Base-by-base conservation (phyloP, 2,888 invertebrate species). In the Eupithecia subfuscata region DNA sequence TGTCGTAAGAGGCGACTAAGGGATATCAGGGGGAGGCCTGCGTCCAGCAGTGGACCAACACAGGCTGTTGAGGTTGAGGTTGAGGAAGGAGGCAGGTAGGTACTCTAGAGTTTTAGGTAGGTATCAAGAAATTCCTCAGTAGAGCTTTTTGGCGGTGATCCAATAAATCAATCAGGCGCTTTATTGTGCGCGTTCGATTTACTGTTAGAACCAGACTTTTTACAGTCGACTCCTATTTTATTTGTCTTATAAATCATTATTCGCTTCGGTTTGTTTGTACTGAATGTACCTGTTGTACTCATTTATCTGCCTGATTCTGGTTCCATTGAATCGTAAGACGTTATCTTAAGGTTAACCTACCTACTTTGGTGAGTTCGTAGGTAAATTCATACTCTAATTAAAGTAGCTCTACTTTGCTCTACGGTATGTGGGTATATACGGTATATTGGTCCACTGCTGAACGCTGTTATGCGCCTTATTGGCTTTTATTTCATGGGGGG, bases 141-240 rank as follows among this genome's bases (percentile, higher is more conserved):
- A 75, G 45, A 82, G 88, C 87, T 87, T 88, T 89, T 92, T 94
- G 94, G 93, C 92, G 48, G 76, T 74, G 70, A 80, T 87, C 93
- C 93, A 94, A 89, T 83, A 90, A 91, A 92, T 90, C 93, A 91
- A 92, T 93, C 92, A 90, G 86, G 81, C 89, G 87, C 86, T 85
- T 88, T 87, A 82, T 85, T 87, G 86, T 84, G 84, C 84, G 88
- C 85, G 79, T 84, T 83, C 82, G 88, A 90, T 92, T 90, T 91
- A 92, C 91, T 85, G 88, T 86, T 85, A 80, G 81, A 85, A 84
- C 85, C 88, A 89, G 87, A 87, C 85, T 82, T 90, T 91, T 91
- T 88, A 89, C 84, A 82, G 86, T 84, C 85, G 86, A 82, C 82
- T 88, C 86, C 85, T 86, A 85, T 87, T 88, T 88, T 81, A 85